Evolutionary conservation across 2,113 vertebrate species (phyloP).

Genomic region (Phrynosoma platyrhinos): DNA sequence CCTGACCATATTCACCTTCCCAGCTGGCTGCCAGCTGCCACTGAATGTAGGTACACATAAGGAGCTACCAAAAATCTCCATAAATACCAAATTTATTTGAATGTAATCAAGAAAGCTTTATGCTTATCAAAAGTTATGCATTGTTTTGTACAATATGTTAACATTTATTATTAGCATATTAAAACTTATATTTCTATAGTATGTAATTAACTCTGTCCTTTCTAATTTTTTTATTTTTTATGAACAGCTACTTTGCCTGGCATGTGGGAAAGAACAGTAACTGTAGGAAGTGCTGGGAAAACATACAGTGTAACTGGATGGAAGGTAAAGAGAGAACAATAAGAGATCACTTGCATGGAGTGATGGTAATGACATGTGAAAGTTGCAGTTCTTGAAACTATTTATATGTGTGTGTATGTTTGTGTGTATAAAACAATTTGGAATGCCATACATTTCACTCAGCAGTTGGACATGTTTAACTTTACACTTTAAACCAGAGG

Average conservation of each 20-base stretch:
- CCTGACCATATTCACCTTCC: too few species aligned
- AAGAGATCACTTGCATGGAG: neutral
- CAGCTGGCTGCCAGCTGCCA: neutral
- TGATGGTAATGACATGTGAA: conserved; percentile 27
- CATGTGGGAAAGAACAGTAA: conserved; percentile 98
- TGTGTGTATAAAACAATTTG: too few species aligned
- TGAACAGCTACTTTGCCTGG: conserved; percentile 90
- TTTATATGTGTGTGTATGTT: too few species aligned
- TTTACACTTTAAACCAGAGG: too few species aligned
- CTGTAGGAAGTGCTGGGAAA: conserved; percentile 94
- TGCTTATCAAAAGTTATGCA: neutral
- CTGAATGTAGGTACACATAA: neutral
- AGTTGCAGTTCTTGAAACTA: neutral
- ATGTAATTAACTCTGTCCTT: neutral
- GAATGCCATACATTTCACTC: too few species aligned
- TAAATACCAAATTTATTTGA: neutral
- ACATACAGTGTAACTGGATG: conserved; percentile 96
- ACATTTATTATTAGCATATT: conserved; percentile 23
- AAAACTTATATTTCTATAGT: neutral
- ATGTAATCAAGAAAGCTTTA: neutral
- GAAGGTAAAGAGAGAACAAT: conserved; percentile 84
- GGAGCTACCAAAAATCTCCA: neutral
- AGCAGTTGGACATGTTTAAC: too few species aligned
- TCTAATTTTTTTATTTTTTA: conserved; percentile 32
- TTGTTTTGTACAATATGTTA: neutral